These are phyloP conservation scores for Odontomachus brunneus DNA, from an alignment of 1,140 invertebrate species.

Conservation along the genomic window DNA sequence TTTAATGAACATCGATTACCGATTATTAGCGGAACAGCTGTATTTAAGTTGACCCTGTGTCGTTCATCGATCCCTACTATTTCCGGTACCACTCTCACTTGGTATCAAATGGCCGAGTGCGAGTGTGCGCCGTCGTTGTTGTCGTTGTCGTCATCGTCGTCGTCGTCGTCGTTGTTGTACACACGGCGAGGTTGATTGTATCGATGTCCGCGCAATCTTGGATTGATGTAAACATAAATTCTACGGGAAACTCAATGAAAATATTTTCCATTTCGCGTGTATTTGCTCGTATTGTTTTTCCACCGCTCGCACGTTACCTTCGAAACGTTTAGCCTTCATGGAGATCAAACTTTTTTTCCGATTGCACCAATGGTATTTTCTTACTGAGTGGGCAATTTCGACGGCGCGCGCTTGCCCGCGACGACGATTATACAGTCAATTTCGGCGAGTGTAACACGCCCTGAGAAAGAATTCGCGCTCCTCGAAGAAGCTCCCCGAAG, in stretches of 20 bases:
- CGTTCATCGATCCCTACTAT: slow-evolving; percentile 67
- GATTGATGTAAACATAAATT: slow-evolving; percentile 57
- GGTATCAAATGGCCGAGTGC: slow-evolving; percentile 60
- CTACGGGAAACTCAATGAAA: slow-evolving; percentile 50
- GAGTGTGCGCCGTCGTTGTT: slow-evolving; percentile 35
- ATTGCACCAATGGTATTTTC: slow-evolving; percentile 23
- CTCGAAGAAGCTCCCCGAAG: too few species aligned
- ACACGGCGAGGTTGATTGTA: background rate
- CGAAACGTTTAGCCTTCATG: slow-evolving; percentile 25
- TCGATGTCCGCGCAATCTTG: slow-evolving; percentile 44
- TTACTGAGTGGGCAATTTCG: slow-evolving; percentile 36
- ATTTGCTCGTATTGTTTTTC: slow-evolving; percentile 43
- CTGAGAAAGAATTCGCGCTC: too few species aligned
- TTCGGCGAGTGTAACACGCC: background rate
- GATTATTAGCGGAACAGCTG: slow-evolving; percentile 56
- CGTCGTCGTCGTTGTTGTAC: too few species aligned
- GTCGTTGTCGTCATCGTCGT: too few species aligned
- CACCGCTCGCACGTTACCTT: slow-evolving; percentile 12
- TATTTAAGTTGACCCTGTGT: slow-evolving; percentile 67
- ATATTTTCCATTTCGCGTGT: slow-evolving; percentile 42
- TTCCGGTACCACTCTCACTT: slow-evolving; percentile 70
- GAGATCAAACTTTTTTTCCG: slow-evolving; percentile 32
- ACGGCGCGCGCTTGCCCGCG: slow-evolving; percentile 19
- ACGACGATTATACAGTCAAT: slow-evolving; percentile 29
- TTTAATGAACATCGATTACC: slow-evolving; percentile 67